Percentiles rank a stretch among this genome's conserved stretches.
These are phyloP conservation scores for Spilosoma lubricipeda DNA, from an alignment of 2,888 invertebrate genomes.

Conservation along the genomic window DNA sequence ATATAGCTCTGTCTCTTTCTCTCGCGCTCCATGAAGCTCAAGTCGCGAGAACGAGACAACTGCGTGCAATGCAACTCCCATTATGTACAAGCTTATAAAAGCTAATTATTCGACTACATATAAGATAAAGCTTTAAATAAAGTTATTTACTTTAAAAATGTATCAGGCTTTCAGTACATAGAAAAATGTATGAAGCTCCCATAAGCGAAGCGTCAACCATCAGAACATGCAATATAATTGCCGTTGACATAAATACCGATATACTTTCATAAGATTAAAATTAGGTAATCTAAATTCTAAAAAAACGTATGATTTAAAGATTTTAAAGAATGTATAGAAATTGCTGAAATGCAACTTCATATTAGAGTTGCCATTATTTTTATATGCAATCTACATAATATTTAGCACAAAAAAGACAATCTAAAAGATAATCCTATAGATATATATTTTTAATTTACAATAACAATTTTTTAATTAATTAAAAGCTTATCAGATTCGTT, in stretches of 20 bases:
- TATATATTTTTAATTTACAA: background rate
- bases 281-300: background rate
- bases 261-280: background rate
- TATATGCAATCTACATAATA: background rate
- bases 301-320: background rate
- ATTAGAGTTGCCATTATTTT: background rate
- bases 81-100: conserved; percentile 60
- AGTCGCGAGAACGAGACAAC: conserved; percentile 81
- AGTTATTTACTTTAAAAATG: conserved; percentile 16
- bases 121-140: conserved; percentile 37
- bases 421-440: background rate
- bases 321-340: background rate
- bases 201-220: conserved; percentile 44
- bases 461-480: background rate
- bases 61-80: conserved; percentile 80
- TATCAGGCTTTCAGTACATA: conserved; percentile 26
- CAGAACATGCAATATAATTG: conserved; percentile 31
- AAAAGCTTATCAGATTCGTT: background rate
- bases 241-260: background rate
- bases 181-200: conserved; percentile 35
- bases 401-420: background rate
- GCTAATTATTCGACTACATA: conserved; percentile 34
- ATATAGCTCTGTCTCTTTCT: conserved; percentile 85
- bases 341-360: background rate
- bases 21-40: conserved; percentile 84